These are phyloP conservation scores for Scaptomyza montana DNA, from an alignment of 1,140 invertebrate genomes.

Conservation along the genomic window DNA sequence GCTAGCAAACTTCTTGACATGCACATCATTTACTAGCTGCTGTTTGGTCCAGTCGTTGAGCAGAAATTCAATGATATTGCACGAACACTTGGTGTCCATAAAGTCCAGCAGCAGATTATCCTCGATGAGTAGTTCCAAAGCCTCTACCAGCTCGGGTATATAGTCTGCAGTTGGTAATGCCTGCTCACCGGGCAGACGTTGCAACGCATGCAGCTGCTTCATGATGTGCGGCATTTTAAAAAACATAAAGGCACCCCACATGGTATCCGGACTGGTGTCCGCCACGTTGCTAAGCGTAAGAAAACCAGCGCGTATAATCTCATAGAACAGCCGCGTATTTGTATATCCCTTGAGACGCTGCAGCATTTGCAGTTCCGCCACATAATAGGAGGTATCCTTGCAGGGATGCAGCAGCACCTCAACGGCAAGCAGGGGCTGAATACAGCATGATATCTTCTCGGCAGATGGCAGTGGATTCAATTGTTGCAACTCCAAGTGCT, in stretches of 20 bases:
- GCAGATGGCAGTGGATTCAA: slow-evolving; percentile 82
- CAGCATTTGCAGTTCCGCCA: slow-evolving; percentile 92
- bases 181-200: slow-evolving; percentile 76
- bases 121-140: slow-evolving; percentile 92
- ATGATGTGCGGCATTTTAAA: slow-evolving; percentile 94
- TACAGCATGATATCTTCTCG: slow-evolving; percentile 89
- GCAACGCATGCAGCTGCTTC: slow-evolving; percentile 87
- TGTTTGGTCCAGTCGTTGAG: slow-evolving; percentile 92
- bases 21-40: slow-evolving; percentile 91
- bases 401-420: slow-evolving; percentile 90
- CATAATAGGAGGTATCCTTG: slow-evolving; percentile 90
- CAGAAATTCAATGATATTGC: slow-evolving; percentile 93
- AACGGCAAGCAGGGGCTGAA: slow-evolving; percentile 90
- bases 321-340: slow-evolving; percentile 91
- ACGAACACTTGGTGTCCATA: slow-evolving; percentile 94
- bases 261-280: slow-evolving; percentile 89
- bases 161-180: slow-evolving; percentile 83
- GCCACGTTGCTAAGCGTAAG: slow-evolving; percentile 91
- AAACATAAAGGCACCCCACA: slow-evolving; percentile 97
- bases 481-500: slow-evolving; percentile 64
- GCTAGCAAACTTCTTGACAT: slow-evolving; percentile 89
- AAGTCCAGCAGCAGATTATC: slow-evolving; percentile 93
- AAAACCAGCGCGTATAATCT: slow-evolving; percentile 94
- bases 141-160: slow-evolving; percentile 90
- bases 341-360: slow-evolving; percentile 91